A percentile compares a stretch with the other conserved stretches of the same genome.
Evolutionary conservation across 2,113 vertebrate genomes (phyloP).

Genomic region (Enhydra lutris): DNA sequence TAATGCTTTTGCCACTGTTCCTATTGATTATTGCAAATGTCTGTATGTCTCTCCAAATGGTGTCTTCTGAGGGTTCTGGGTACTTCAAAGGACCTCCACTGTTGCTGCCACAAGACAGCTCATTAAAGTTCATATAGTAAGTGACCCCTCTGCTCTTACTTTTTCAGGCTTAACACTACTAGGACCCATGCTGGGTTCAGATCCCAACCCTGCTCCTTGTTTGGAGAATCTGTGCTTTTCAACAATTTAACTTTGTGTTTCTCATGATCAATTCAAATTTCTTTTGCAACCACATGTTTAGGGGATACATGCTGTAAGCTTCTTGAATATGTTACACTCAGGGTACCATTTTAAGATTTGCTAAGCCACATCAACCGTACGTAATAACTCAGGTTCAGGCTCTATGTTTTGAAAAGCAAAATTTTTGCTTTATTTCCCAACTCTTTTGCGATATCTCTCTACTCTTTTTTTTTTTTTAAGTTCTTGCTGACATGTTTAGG

Average conservation of each 20-base stretch:
- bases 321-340: neutral
- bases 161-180: constrained; percentile 15
- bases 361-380: constrained; percentile 44
- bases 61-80: constrained; percentile 44
- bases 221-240: constrained; percentile 12
- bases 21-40: constrained; percentile 44
- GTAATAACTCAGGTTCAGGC: constrained; percentile 18
- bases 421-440: neutral
- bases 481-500: neutral
- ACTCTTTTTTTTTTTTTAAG: neutral
- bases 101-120: neutral
- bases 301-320: neutral
- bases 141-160: constrained; percentile 19
- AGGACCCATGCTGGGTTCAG: constrained; percentile 48
- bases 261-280: constrained; percentile 39
- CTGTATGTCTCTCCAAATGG: constrained; percentile 44
- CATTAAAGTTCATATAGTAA: neutral
- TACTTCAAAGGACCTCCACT: constrained; percentile 46
- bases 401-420: constrained; percentile 16
- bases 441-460: neutral
- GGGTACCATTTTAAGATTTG: constrained; percentile 50
- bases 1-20: constrained; percentile 52
- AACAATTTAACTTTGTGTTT: constrained; percentile 39
- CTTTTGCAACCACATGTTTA: constrained; percentile 53
- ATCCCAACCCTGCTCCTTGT: neutral